These are phyloP conservation scores for Gobiocypris rarus DNA, from an alignment of 2,113 vertebrate species.

Conservation along the genomic window DNA sequence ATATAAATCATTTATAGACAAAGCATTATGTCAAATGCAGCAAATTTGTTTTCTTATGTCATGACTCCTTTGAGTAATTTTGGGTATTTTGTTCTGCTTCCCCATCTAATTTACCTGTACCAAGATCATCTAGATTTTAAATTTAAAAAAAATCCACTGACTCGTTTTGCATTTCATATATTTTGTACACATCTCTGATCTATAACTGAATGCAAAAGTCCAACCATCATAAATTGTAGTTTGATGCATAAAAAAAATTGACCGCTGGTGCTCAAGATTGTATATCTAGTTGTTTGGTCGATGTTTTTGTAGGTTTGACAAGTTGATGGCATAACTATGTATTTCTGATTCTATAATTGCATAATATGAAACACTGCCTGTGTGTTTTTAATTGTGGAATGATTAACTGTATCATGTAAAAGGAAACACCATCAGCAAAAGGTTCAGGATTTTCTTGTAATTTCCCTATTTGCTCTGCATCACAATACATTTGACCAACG, in stretches of 20 bases:
- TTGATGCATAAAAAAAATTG: conserved; percentile 18
- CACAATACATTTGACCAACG: neutral
- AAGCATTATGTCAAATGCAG: no score
- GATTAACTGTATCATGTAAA: neutral
- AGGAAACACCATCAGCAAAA: neutral
- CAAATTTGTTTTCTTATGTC: no score
- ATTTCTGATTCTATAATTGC: conserved; percentile 63
- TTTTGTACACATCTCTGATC: neutral
- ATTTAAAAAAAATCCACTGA: neutral
- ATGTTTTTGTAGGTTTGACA: conserved; percentile 57
- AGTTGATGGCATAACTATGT: conserved; percentile 71
- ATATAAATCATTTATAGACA: no score
- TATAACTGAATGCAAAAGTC: neutral
- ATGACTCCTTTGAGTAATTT: no score
- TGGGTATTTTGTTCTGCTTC: neutral
- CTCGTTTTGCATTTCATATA: neutral
- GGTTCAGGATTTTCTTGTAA: conserved; percentile 4
- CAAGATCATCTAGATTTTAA: neutral
- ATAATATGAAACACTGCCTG: conserved; percentile 74
- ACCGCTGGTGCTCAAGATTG: conserved; percentile 71
- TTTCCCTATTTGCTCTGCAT: neutral
- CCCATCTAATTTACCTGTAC: neutral
- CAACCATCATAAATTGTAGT: conserved; percentile 41
- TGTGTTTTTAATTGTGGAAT: conserved; percentile 40
- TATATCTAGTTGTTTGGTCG: conserved; percentile 68